Conservation (phyloP, 2,113 vertebrate genomes). For the Cynocephalus volans region DNA sequence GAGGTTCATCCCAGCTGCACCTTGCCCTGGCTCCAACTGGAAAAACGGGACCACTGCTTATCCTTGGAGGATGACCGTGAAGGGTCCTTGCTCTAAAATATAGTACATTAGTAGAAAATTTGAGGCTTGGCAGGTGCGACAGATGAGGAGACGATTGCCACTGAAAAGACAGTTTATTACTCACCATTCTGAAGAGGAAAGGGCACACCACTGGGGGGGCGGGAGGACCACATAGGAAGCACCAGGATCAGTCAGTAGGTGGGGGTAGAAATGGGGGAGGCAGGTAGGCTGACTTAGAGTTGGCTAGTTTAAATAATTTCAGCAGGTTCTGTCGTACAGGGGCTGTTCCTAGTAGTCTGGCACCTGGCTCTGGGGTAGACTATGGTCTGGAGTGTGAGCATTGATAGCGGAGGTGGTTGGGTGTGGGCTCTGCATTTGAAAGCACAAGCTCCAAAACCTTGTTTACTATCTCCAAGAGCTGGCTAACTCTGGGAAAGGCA, state of each 20-base stretch:
- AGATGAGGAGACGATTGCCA: background rate
- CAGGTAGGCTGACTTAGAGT: too few relatives aligned
- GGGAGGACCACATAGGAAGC: too few relatives aligned
- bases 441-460: background rate
- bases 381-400: background rate
- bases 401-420: background rate
- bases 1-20: background rate
- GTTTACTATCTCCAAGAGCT: background rate
- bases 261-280: accelerated
- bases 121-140: background rate
- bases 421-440: background rate
- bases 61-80: background rate
- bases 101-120: accelerated
- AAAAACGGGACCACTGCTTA: background rate
- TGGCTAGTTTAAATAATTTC: background rate
- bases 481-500: background rate
- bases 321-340: too few relatives aligned
- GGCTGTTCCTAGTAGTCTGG: background rate
- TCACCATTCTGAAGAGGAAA: background rate
- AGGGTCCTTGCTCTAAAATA: background rate
- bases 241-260: background rate
- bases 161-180: background rate
- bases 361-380: background rate
- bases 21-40: background rate
- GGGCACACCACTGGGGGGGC: too few relatives aligned